These are phyloP conservation scores for Nebria brevicollis DNA, from an alignment of 2,888 invertebrate genomes.

Conservation along the genomic window DNA sequence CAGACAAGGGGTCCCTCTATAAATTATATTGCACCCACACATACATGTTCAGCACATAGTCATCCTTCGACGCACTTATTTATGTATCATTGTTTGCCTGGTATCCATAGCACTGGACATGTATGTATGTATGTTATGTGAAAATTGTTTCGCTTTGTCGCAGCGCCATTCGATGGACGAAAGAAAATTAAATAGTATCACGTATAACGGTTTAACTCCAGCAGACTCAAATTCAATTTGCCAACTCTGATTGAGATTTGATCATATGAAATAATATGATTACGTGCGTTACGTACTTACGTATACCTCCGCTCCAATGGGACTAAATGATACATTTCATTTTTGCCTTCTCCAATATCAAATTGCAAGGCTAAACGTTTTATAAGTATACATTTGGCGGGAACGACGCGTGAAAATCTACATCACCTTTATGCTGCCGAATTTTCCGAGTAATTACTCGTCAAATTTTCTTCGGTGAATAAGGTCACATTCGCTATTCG, in stretches of 20 bases:
- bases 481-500: not conserved
- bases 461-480: not conserved
- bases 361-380: too few relatives aligned
- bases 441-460: not conserved
- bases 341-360: not conserved
- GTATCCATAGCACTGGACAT: not conserved
- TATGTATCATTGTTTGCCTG: not conserved
- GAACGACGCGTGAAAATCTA: too few relatives aligned
- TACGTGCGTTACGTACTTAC: not conserved
- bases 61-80: not conserved
- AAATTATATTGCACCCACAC: not conserved
- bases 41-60: not conserved
- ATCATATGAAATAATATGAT: not conserved
- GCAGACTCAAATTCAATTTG: not conserved
- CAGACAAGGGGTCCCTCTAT: not conserved
- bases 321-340: not conserved
- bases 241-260: not conserved
- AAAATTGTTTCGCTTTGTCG: not conserved
- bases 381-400: too few relatives aligned
- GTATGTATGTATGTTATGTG: not conserved
- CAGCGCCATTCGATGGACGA: not conserved
- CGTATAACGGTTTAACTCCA: not conserved
- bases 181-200: not conserved
- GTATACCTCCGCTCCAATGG: not conserved
- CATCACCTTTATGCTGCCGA: too few relatives aligned